A percentile compares a stretch with the other conserved stretches of the same genome.
These are phyloP conservation scores for Halisarca cf. caerulea DNA, from an alignment of 37 sponge, comb jelly and placozoan genomes.

Conservation along the genomic window DNA sequence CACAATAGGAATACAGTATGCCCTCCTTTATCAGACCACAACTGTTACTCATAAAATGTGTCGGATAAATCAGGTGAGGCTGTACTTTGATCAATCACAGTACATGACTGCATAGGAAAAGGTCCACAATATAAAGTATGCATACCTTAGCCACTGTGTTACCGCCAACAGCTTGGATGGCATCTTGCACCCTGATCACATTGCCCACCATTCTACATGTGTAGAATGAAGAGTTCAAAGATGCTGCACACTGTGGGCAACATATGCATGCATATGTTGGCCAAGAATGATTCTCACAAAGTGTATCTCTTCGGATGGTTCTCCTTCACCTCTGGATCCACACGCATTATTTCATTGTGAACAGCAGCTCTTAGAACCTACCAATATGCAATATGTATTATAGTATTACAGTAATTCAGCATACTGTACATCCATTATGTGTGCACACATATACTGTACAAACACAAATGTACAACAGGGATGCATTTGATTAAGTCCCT, in stretches of 20 bases:
- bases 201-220: background rate
- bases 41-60: too few species aligned
- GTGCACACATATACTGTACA: too few species aligned
- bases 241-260: background rate
- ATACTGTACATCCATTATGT: too few species aligned
- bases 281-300: background rate
- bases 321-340: constrained; percentile 63
- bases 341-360: constrained; percentile 69
- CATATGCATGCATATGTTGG: background rate
- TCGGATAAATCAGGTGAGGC: too few species aligned
- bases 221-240: too few species aligned
- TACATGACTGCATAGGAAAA: background rate
- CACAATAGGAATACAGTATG: too few species aligned
- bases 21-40: too few species aligned
- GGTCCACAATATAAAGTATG: background rate
- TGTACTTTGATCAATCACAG: too few species aligned
- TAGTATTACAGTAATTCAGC: too few species aligned
- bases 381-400: too few species aligned
- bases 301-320: background rate
- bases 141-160: constrained; percentile 10
- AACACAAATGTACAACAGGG: too few species aligned
- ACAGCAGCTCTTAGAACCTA: constrained; percentile 62
- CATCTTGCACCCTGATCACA: background rate
- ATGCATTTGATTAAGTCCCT: too few species aligned
- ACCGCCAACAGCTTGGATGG: background rate